Conservation (phyloP, 2,888 invertebrate species). For the Fissipunctia ypsillon region DNA sequence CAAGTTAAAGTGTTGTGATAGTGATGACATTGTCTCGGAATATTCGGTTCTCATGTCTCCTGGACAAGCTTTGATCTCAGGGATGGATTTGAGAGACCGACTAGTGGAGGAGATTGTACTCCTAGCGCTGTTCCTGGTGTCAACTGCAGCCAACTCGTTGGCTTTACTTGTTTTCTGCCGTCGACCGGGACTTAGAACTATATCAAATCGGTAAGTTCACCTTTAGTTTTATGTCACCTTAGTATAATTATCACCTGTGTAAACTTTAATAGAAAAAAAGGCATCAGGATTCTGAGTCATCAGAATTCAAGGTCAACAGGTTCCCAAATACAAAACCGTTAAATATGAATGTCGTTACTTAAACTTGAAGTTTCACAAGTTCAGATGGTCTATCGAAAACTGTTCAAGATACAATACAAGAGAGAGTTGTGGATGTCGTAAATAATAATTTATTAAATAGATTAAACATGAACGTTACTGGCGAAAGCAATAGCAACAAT, state of each 20-base stretch:
- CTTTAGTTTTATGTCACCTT: conserved; percentile 22
- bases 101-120: conserved; percentile 88
- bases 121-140: conserved; percentile 91
- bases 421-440: conserved; percentile 65
- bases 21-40: conserved; percentile 88
- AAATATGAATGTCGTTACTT: conserved; percentile 56
- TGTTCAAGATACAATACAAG: conserved; percentile 51
- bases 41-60: conserved; percentile 82
- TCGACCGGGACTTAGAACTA: conserved; percentile 93
- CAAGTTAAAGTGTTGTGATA: conserved; percentile 83
- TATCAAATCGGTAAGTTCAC: conserved; percentile 93
- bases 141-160: conserved; percentile 93
- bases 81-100: conserved; percentile 87
- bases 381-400: conserved; percentile 46
- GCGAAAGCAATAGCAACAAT: conserved; percentile 73
- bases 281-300: conserved; percentile 39
- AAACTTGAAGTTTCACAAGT: conserved; percentile 60
- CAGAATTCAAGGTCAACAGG: conserved; percentile 60
- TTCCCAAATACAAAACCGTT: conserved; percentile 58
- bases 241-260: conserved; percentile 27
- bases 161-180: conserved; percentile 94
- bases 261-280: conserved; percentile 34
- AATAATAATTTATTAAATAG: conserved; percentile 64
- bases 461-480: conserved; percentile 68
- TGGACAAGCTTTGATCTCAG: conserved; percentile 88